Conservation (phyloP, 2,888 invertebrate genomes). For the Spodoptera exigua region DNA sequence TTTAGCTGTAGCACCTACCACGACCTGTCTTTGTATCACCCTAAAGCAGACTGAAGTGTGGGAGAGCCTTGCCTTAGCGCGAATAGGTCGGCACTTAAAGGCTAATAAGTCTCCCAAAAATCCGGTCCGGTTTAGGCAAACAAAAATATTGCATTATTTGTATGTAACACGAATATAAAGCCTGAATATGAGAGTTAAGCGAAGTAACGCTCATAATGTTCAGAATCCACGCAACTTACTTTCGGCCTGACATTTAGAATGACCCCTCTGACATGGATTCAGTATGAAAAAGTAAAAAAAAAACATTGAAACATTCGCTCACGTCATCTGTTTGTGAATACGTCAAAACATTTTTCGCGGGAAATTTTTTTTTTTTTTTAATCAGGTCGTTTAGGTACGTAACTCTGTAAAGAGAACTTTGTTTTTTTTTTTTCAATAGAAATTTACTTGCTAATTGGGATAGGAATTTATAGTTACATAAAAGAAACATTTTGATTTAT, state of each 20-base stretch:
- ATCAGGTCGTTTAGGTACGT: conserved; percentile 18
- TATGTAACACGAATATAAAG: conserved; percentile 6
- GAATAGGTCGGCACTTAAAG: too few species aligned
- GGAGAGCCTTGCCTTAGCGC: too few species aligned
- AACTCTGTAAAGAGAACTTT: too few species aligned
- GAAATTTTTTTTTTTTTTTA: conserved; percentile 21
- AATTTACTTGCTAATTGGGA: too few species aligned
- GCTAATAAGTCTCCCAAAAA: too few species aligned
- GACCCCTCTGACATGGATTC: conserved; percentile 39
- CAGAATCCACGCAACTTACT: conserved; percentile 43
- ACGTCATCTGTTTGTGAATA: conserved; percentile 16
- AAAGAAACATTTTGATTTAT: too few species aligned
- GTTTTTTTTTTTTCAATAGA: too few species aligned
- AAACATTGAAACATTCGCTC: conserved; percentile 14
- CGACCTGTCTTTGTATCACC: too few species aligned
- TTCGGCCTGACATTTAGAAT: conserved; percentile 45
- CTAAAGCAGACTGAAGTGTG: too few species aligned
- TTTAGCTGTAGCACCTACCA: too few species aligned
- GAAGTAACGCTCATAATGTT: conserved; percentile 19
- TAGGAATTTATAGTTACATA: too few species aligned
- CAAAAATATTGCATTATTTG: background rate
- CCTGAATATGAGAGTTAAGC: conserved; percentile 22
- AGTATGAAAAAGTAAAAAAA: conserved; percentile 20
- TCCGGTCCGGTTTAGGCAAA: too few species aligned
- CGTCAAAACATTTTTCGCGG: conserved; percentile 17